Conservation (phyloP, 2,113 vertebrate species). For the Megaceryle maxima region DNA sequence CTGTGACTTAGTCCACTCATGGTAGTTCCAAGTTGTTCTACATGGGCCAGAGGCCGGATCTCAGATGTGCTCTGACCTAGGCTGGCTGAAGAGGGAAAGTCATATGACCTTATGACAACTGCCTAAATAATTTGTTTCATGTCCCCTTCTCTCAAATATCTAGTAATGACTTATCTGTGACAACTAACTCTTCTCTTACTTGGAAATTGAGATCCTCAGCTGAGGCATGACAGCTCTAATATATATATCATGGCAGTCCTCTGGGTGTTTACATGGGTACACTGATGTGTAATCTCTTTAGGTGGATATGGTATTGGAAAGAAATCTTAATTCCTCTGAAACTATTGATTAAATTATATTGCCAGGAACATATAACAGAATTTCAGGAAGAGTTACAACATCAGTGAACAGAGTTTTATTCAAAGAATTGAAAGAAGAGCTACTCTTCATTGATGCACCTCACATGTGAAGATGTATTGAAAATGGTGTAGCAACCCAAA, state of each 20-base stretch:
- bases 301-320: neutral
- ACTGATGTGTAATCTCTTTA: neutral
- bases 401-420: neutral
- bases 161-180: neutral
- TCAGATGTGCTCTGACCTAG: neutral
- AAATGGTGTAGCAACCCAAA: neutral
- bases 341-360: neutral
- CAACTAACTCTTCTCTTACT: neutral
- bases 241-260: neutral
- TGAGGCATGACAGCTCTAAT: neutral
- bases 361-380: neutral
- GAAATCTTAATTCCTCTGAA: neutral
- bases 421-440: neutral
- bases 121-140: neutral
- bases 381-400: neutral
- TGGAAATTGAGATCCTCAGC: neutral
- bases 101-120: neutral
- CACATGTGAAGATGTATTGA: neutral
- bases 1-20: neutral
- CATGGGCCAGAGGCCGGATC: neutral
- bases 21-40: neutral
- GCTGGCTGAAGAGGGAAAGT: neutral
- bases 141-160: neutral
- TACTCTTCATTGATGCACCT: neutral
- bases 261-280: neutral